A percentile compares a stretch with the other conserved stretches of the same genome.
phyloP scores from a whole-genome alignment of 2,797 vertebrate genomes.

The Chelonia mydas region DNA sequence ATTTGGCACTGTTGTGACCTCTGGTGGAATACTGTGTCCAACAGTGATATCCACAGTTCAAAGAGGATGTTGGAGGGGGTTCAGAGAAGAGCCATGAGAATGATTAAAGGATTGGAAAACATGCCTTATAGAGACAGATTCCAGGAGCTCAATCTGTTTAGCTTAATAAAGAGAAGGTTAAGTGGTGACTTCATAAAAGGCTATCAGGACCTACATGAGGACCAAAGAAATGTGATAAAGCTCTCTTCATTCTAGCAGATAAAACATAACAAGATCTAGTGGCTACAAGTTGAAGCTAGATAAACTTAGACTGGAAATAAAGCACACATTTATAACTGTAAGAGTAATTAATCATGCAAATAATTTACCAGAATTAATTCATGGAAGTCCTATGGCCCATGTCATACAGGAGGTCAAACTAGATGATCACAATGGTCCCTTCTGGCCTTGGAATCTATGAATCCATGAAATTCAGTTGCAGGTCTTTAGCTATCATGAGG shows the following conservation, averaged over 20 bases:
- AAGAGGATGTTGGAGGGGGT: too few species aligned
- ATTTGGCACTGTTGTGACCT: not conserved
- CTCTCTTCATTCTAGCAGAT: not conserved
- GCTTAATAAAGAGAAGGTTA: not conserved
- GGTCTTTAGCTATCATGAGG: accelerated
- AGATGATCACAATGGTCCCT: not conserved
- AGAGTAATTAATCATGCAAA: not conserved
- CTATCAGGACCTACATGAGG: not conserved
- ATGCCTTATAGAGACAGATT: not conserved
- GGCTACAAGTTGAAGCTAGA: not conserved
- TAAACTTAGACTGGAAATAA: not conserved
- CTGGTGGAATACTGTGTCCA: not conserved
- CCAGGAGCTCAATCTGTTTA: not conserved
- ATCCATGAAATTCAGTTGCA: not conserved
- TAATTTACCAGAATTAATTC: not conserved
- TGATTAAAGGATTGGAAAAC: not conserved
- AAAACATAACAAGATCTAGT: not conserved
- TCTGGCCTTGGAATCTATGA: not conserved
- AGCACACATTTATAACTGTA: not conserved
- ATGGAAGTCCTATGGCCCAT: not conserved
- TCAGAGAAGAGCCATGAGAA: not conserved
- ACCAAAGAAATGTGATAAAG: not conserved
- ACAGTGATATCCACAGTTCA: too few species aligned
- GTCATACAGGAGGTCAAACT: not conserved
- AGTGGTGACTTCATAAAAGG: not conserved